Evolutionary conservation across 1,140 invertebrate genomes (phyloP).

Genomic region (Parapsyche elsis): DNA sequence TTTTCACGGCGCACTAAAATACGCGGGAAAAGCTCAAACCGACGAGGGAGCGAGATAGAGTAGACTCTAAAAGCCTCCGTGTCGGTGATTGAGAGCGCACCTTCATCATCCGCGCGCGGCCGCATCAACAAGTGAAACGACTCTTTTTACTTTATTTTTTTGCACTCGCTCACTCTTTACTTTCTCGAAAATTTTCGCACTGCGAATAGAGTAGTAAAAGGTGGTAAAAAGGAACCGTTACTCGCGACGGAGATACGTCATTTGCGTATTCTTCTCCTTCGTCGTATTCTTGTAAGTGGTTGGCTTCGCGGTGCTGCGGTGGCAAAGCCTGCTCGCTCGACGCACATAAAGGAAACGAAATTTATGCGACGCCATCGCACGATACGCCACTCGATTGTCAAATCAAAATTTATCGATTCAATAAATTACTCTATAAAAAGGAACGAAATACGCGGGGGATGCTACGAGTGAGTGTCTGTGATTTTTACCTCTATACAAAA

Average conservation of each 20-base stretch:
- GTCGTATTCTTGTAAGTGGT: background rate
- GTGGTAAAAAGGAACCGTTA: too few species aligned
- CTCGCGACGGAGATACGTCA: too few species aligned
- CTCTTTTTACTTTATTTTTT: background rate
- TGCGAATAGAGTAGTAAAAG: too few species aligned
- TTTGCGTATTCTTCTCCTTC: too few species aligned
- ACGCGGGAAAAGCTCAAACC: background rate
- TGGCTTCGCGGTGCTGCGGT: background rate
- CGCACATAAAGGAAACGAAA: background rate
- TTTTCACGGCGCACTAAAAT: slow-evolving; percentile 20
- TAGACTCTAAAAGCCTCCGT: background rate
- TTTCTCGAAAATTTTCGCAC: too few species aligned
- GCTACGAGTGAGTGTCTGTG: background rate
- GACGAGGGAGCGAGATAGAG: background rate
- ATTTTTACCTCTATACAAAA: too few species aligned
- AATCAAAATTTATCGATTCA: slow-evolving; percentile 17
- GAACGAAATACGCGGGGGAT: background rate
- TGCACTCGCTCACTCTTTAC: too few species aligned
- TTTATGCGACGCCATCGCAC: background rate
- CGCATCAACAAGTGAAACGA: slow-evolving; percentile 4
- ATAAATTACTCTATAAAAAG: slow-evolving; percentile 1
- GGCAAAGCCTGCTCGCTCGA: too few species aligned
- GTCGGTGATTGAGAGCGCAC: background rate
- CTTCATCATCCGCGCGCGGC: background rate
- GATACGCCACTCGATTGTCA: background rate